Evolutionary conservation across 2,113 vertebrate genomes (phyloP), one percentile per base, ranked within the genome.

Genomic region (Ctenomys sociabilis): DNA sequence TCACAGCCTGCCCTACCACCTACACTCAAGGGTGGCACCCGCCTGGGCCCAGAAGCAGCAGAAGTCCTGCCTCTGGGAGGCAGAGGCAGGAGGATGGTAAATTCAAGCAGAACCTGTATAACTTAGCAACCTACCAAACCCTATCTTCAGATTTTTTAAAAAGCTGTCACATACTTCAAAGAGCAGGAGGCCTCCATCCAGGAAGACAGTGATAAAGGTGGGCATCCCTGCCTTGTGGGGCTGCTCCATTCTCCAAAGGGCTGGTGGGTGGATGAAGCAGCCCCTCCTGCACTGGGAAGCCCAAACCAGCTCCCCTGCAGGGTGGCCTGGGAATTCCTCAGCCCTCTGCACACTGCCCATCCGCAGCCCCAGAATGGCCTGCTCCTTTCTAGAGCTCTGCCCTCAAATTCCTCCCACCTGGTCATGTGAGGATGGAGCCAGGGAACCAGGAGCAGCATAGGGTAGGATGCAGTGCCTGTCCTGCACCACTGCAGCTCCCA

Each of bases 121-220:
- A 35, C 14, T n/a, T 68, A 68, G 32, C 30, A 68, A 35, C 66
- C 16, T 68, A 35, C 32, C 35, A 68, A 17, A 35, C 66, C 32
- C 66, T 68, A 35, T 68, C 32, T 68, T 35, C 4, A n/a, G 32
- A 35, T 17, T 68, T 68, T 68, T 68, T 16, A 14, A 35, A 40
- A 45, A 28, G 12, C 35, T 26, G 68, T 10, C 3, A 43, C 54
- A 49, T 37, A 21, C 35, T 52, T 59, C 52, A 7, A 0, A 14
- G 61, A 49, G 73, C 32, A 4, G 32, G 32, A 40, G 3, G 12
- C 12, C 5, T 3, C 10, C 7, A 1, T n/a, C 70, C 0, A 37
- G 5, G 35, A 12, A 0, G 7, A 0, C 0, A n/a, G 17, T 2
- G 6, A 14, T 4, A 16, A 35, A 30, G 37, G 32, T 80, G 3